These are phyloP conservation scores for Dioctria rufipes DNA, from an alignment of 2,888 invertebrate genomes.

Conservation along the genomic window DNA sequence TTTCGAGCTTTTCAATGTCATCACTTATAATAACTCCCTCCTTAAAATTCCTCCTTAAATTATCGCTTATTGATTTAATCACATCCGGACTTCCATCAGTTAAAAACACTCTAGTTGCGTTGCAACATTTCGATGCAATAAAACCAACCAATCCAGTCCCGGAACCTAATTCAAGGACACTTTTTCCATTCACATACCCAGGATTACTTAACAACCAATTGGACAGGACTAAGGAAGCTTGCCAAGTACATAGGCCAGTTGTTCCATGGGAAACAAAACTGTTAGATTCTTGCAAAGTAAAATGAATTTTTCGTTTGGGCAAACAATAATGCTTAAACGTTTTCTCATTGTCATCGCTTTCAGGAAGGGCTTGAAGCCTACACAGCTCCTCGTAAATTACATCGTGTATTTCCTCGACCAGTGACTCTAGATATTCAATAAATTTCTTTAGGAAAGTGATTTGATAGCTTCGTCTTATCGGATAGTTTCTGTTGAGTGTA, in stretches of 20 bases:
- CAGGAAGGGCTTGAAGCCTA: slow-evolving; percentile 71
- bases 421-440: slow-evolving; percentile 74
- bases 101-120: slow-evolving; percentile 74
- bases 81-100: slow-evolving; percentile 82
- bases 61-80: slow-evolving; percentile 76
- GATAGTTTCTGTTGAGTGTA: slow-evolving; percentile 74
- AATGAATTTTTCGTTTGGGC: slow-evolving; percentile 66
- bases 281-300: slow-evolving; percentile 80
- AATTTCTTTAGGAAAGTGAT: slow-evolving; percentile 78
- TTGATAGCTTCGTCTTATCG: slow-evolving; percentile 77
- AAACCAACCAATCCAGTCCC: slow-evolving; percentile 84
- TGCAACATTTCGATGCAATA: slow-evolving; percentile 74
- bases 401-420: slow-evolving; percentile 76
- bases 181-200: slow-evolving; percentile 73
- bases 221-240: slow-evolving; percentile 81
- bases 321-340: slow-evolving; percentile 78
- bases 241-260: slow-evolving; percentile 86
- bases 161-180: slow-evolving; percentile 82
- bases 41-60: slow-evolving; percentile 76
- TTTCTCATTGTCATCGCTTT: slow-evolving; percentile 59
- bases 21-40: background rate
- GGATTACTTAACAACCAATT: slow-evolving; percentile 79
- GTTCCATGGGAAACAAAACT: slow-evolving; percentile 84
- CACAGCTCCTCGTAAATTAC: slow-evolving; percentile 77
- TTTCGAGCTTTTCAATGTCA: background rate